Percentiles rank a stretch among this genome's conserved stretches.
Conservation (phyloP, 2,797 vertebrate genomes). For the Sebastes cheni region DNA sequence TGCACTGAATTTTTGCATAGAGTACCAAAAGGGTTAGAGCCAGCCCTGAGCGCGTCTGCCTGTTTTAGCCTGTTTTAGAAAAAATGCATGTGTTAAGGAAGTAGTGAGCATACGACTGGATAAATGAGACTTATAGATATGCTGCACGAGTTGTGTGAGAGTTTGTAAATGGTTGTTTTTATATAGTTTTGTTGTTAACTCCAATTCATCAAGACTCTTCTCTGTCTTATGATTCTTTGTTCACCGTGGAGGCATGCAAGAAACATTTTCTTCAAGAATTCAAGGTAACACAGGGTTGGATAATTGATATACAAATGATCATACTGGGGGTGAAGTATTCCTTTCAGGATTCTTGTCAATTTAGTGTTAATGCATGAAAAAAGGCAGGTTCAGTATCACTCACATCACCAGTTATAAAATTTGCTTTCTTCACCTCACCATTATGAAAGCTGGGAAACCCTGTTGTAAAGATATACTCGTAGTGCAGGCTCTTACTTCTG, state of each 20-base stretch:
- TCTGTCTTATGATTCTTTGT: background rate
- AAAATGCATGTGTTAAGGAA: background rate
- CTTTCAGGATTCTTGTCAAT: background rate
- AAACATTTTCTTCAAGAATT: too few species aligned
- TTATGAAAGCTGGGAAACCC: background rate
- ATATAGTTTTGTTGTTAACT: background rate
- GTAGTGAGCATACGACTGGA: background rate
- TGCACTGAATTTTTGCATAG: too few species aligned
- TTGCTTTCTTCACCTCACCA: background rate
- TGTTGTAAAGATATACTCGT: background rate
- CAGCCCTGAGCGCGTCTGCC: too few species aligned
- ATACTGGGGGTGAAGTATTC: fast-evolving
- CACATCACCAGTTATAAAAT: background rate
- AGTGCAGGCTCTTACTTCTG: slow-evolving; percentile 69
- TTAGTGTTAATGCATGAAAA: background rate
- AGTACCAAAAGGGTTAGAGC: too few species aligned
- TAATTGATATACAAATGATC: background rate
- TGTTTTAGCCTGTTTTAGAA: background rate
- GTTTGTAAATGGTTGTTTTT: background rate
- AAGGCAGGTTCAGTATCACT: background rate
- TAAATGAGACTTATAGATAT: background rate
- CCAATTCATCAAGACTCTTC: background rate
- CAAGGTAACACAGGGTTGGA: background rate
- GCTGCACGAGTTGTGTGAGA: background rate
- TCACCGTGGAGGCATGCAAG: too few species aligned